Evolutionary conservation across 2,888 invertebrate genomes (phyloP).

Genomic region (Lepidonotus clava): DNA sequence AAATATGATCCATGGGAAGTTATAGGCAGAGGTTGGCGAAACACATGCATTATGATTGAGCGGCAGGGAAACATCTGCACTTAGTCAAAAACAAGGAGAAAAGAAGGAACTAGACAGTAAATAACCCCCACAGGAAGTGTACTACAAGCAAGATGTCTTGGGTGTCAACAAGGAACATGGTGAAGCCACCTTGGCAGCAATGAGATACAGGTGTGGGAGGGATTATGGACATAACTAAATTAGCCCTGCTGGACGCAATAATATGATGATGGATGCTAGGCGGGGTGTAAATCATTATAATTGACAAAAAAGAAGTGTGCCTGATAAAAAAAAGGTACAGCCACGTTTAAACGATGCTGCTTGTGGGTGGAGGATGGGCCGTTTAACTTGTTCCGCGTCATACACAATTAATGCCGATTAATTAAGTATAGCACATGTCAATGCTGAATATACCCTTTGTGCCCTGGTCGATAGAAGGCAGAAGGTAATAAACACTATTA

Average conservation of each 20-base stretch:
- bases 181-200: not conserved
- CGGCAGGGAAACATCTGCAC: not conserved
- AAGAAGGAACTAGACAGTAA: too few species aligned
- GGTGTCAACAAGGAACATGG: too few species aligned
- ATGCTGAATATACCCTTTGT: not conserved
- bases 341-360: not conserved
- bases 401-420: not conserved
- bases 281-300: not conserved
- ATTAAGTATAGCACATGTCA: not conserved
- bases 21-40: too few species aligned
- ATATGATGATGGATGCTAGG: not conserved
- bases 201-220: slow-evolving; percentile 1
- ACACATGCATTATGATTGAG: not conserved
- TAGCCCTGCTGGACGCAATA: not conserved
- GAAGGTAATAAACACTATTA: too few species aligned
- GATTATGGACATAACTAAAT: slow-evolving; percentile 1
- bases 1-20: too few species aligned
- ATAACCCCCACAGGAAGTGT: too few species aligned
- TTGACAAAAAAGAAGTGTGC: not conserved
- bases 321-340: not conserved
- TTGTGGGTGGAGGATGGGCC: not conserved
- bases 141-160: too few species aligned
- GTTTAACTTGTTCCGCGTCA: slow-evolving; percentile 5
- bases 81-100: too few species aligned
- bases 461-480: too few species aligned